Conservation (phyloP, 2,888 invertebrate genomes). For the Clistopyga incitator region DNA sequence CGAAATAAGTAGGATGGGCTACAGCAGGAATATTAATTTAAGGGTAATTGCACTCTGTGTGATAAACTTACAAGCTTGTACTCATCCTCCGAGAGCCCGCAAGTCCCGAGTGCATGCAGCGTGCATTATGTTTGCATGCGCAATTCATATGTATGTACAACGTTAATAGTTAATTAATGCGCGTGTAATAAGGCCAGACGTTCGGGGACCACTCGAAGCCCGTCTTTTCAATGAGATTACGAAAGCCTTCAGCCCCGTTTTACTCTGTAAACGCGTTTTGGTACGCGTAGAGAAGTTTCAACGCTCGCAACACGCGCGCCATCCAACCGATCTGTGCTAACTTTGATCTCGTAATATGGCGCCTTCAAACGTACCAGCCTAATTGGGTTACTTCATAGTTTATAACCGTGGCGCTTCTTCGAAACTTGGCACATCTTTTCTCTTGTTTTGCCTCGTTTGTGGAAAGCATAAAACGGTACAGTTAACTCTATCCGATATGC, state of each 20-base stretch:
- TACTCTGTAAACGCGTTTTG: conserved; percentile 1
- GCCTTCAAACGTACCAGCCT: conserved; percentile 48
- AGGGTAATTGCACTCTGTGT: background rate
- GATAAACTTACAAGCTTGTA: background rate
- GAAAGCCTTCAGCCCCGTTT: conserved; percentile 10
- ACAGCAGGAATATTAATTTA: background rate
- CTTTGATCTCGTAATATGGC: conserved; percentile 45
- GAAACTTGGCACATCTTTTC: conserved; percentile 13
- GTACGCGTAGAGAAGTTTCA: background rate
- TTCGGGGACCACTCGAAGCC: conserved; percentile 46
- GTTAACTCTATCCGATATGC: background rate
- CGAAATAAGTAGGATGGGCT: too few relatives aligned
- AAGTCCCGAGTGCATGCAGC: conserved; percentile 12
- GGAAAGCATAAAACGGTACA: background rate
- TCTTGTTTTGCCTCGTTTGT: conserved; percentile 1
- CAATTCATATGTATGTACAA: conserved; percentile 22
- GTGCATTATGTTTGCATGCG: conserved; percentile 20
- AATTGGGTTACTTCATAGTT: conserved; percentile 45
- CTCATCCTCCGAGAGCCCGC: background rate
- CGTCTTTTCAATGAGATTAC: conserved; percentile 60
- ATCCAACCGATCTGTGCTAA: conserved; percentile 36
- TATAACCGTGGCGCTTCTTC: conserved; percentile 27
- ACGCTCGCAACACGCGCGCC: background rate
- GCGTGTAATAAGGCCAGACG: conserved; percentile 54
- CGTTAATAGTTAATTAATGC: conserved; percentile 74